Evolutionary conservation across 2,113 vertebrate genomes (phyloP).

Genomic region (Paradoxurus hermaphroditus): DNA sequence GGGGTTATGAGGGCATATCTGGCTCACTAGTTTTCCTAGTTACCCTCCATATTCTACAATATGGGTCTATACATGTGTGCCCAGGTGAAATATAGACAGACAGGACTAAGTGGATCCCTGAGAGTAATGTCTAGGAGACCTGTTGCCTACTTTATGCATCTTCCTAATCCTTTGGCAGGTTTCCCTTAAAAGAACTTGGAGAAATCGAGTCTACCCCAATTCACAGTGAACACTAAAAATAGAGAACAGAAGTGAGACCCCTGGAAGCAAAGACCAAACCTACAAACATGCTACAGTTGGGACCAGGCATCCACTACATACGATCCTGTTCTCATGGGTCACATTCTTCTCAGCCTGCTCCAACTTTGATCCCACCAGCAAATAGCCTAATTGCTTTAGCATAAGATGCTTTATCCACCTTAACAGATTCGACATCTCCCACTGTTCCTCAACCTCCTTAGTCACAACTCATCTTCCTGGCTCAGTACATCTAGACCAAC

Average conservation of each 20-base stretch:
- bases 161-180: not conserved
- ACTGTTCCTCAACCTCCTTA: not conserved
- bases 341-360: not conserved
- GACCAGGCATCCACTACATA: not conserved
- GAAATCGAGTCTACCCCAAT: not conserved
- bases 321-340: not conserved
- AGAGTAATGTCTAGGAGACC: not conserved
- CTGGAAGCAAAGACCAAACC: not conserved
- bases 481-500: not conserved
- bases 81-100: not conserved
- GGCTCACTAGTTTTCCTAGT: not conserved
- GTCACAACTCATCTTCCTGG: not conserved
- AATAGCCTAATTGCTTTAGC: not conserved
- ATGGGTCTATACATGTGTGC: not conserved
- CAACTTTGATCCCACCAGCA: not conserved
- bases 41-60: not conserved
- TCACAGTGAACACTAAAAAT: not conserved
- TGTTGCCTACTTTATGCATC: not conserved
- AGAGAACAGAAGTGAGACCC: not conserved
- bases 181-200: conserved; percentile 10
- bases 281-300: not conserved
- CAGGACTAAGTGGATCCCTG: not conserved
- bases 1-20: not conserved
- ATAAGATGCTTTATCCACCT: not conserved
- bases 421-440: not conserved